Percentiles rank a stretch among this genome's conserved stretches.
phyloP scores from a whole-genome alignment of 2,888 invertebrate genomes.

The Melanostoma scalare region DNA sequence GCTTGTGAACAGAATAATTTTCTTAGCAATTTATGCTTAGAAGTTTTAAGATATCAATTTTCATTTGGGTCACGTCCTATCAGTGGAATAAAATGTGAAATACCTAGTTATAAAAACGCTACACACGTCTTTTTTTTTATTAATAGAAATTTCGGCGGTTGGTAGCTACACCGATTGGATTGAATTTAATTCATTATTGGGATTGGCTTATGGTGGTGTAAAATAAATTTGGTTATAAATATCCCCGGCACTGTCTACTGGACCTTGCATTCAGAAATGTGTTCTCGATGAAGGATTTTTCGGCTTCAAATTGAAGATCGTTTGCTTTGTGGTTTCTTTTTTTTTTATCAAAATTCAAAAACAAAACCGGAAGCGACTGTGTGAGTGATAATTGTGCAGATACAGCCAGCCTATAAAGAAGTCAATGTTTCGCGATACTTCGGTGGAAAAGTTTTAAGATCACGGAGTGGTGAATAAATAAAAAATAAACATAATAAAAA shows the following conservation, averaged over 20 bases:
- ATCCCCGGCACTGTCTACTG: not conserved
- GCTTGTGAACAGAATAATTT: not conserved
- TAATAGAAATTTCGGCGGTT: not conserved
- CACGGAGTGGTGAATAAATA: too few relatives aligned
- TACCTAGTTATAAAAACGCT: conserved; percentile 5
- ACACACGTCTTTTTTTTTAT: conserved; percentile 26
- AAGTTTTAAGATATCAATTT: conserved; percentile 27
- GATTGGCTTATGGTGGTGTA: conserved; percentile 4
- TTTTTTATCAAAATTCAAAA: conserved; percentile 30
- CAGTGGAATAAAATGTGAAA: not conserved
- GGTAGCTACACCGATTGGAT: not conserved
- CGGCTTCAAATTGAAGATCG: too few relatives aligned
- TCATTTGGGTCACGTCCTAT: conserved; percentile 46
- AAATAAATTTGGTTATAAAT: conserved; percentile 9
- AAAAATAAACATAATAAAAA: not conserved
- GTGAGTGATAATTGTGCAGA: conserved; percentile 3
- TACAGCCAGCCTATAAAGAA: not conserved
- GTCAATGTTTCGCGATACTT: too few relatives aligned
- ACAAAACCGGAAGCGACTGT: conserved; percentile 44
- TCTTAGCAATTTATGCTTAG: not conserved
- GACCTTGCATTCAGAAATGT: not conserved
- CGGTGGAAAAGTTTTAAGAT: too few relatives aligned
- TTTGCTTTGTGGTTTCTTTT: not conserved
- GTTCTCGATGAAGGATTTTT: too few relatives aligned
- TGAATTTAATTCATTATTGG: too few relatives aligned